Evolutionary conservation across 1,140 invertebrate genomes (phyloP).

Genomic region (Zaprionus africanus): DNA sequence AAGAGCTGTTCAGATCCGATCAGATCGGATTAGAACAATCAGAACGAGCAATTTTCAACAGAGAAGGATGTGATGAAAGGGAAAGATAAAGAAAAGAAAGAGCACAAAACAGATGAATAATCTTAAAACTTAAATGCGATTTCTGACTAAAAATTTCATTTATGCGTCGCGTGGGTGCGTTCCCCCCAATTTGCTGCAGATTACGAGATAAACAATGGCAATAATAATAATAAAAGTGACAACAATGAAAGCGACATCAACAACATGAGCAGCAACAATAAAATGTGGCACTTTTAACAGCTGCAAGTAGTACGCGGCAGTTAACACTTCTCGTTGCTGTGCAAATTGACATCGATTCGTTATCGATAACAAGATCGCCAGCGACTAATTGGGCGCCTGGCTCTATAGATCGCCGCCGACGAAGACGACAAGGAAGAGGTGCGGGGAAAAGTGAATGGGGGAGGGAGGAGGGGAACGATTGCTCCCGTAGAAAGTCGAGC

Average conservation of each 20-base stretch:
- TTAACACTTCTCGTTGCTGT: slow-evolving; percentile 40
- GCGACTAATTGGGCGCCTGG: slow-evolving; percentile 23
- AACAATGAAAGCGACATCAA: background rate
- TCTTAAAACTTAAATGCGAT: background rate
- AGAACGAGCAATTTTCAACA: background rate
- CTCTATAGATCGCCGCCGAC: background rate
- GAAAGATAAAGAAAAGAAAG: background rate
- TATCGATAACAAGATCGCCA: slow-evolving; percentile 27
- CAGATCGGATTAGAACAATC: slow-evolving; percentile 22
- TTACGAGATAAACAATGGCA: slow-evolving; percentile 12
- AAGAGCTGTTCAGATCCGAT: slow-evolving; percentile 29
- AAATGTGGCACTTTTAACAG: slow-evolving; percentile 31
- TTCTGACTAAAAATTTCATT: background rate
- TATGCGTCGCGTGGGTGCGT: slow-evolving; percentile 16
- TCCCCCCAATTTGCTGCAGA: background rate
- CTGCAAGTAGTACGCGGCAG: slow-evolving; percentile 27
- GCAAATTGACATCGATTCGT: slow-evolving; percentile 53
- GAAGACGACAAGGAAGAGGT: background rate
- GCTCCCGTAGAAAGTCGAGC: slow-evolving; percentile 45
- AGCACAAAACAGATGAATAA: background rate
- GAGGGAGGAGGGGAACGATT: background rate
- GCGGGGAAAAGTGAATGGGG: background rate
- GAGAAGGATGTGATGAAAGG: background rate
- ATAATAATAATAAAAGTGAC: slow-evolving; percentile 12
- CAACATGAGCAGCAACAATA: slow-evolving; percentile 1